Evolutionary conservation across 2,888 invertebrate species (phyloP), one percentile per base, ranked within the genome.

Genomic region (Euplagia quadripunctaria): DNA sequence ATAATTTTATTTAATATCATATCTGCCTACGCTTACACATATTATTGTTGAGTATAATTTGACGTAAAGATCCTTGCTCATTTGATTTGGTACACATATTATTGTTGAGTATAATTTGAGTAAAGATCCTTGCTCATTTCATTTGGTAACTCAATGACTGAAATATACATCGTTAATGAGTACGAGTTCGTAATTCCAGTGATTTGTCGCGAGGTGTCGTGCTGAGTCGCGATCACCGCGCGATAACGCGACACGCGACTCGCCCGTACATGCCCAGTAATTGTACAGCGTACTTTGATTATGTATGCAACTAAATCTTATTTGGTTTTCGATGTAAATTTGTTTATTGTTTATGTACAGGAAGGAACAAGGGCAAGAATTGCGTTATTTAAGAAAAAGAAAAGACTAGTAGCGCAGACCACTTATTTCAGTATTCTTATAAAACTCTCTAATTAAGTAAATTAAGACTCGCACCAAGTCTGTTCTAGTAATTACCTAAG

Each of bases 131-230:
- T 85, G 81, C 85, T 82, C 78, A 75, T 85, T 85, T 82, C 82
- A 86, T 82, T 86, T 71, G 83, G 85, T 90, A 89, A 87, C 83
- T 78, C 51, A 72, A 52, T 68, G 51, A 64, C 83, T 88, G 86
- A 92, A 92, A 90, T 86, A 78, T 86, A 78, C 49, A 85, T 83
- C 82, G 85, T 90, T 94, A 94, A 94, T 94, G 90, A 94, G 93
- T 81, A 79, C 85, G 88, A 82, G 87, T 89, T 88, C 86, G 88
- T 92, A 92, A 91, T 91, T 86, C 85, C 82, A 87, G 91, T 94
- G 93, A 94, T 94, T 94, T 93, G 94, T 93, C 89, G 89, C 78
- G 70, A 72, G 75, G 80, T 91, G 86, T 86, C 92, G 90, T 90
- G 92, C 79, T 74, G 64, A 71, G 72, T 74, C 70, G 75, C 75